Evolutionary conservation across 2,888 invertebrate species (phyloP).

Genomic region (Prosopocoilus inquinatus): DNA sequence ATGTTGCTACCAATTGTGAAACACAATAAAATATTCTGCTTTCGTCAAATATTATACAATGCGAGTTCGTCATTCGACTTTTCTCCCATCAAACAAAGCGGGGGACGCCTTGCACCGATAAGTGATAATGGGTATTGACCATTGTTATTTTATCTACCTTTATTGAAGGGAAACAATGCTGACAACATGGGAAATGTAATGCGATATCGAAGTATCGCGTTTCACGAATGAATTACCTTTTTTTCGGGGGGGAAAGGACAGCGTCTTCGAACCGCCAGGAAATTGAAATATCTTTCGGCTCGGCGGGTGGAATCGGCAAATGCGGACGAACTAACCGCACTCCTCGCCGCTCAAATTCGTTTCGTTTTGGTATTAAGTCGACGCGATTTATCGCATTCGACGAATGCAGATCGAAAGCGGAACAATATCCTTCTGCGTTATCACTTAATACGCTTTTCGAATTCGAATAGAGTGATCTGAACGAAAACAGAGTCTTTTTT

Average conservation of each 20-base stretch:
- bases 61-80: too few species aligned
- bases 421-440: not conserved
- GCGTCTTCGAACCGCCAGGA: conserved; percentile 20
- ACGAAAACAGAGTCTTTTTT: too few species aligned
- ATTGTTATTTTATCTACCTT: conserved; percentile 35
- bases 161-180: conserved; percentile 36
- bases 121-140: too few species aligned
- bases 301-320: conserved; percentile 23
- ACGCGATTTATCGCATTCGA: conserved; percentile 1
- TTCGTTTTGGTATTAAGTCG: not conserved
- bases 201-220: conserved; percentile 35
- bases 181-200: conserved; percentile 36
- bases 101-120: conserved; percentile 11
- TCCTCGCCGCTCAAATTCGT: conserved; percentile 1
- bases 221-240: conserved; percentile 40
- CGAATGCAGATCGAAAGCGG: not conserved
- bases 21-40: too few species aligned
- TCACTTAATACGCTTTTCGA: not conserved
- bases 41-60: too few species aligned
- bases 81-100: too few species aligned
- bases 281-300: conserved; percentile 34
- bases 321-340: conserved; percentile 11
- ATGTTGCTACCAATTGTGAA: too few species aligned
- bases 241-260: conserved; percentile 19
- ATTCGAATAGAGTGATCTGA: not conserved